phyloP scores from a whole-genome alignment of 2,113 vertebrate genomes.

The Triplophysa dalaica region DNA sequence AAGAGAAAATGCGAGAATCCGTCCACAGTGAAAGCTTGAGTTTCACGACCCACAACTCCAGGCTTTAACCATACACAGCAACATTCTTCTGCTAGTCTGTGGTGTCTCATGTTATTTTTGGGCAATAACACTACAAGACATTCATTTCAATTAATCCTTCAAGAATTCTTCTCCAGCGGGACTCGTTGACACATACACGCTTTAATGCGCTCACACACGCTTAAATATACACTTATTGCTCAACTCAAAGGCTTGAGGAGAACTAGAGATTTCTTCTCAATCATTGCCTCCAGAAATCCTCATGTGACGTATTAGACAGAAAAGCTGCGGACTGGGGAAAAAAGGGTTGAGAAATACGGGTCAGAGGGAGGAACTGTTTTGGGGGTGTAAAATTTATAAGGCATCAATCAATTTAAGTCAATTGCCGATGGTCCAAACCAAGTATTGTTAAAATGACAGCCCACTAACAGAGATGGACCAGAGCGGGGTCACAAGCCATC shows the following conservation, averaged over 20 bases:
- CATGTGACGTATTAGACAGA: not conserved
- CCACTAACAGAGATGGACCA: slow-evolving; percentile 53
- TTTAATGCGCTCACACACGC: not conserved
- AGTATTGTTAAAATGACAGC: slow-evolving; percentile 58
- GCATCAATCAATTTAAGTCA: slow-evolving; percentile 70
- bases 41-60: slow-evolving; percentile 9
- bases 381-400: slow-evolving; percentile 55
- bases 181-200: slow-evolving; percentile 5
- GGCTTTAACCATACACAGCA: not conserved
- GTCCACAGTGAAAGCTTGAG: not conserved
- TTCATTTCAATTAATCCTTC: slow-evolving; percentile 42
- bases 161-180: slow-evolving; percentile 38
- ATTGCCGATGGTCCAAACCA: slow-evolving; percentile 48
- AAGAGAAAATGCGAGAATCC: not conserved
- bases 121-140: slow-evolving; percentile 15
- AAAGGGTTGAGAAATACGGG: not conserved
- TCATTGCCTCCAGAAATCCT: slow-evolving; percentile 14
- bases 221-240: not conserved
- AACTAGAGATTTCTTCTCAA: not conserved
- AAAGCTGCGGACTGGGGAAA: not conserved
- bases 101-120: slow-evolving; percentile 32
- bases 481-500: slow-evolving; percentile 37
- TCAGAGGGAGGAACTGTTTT: not conserved
- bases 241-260: not conserved
- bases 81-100: slow-evolving; percentile 43